Evolutionary conservation across 2,888 invertebrate genomes (phyloP).

Genomic region (Lydus trimaculatus): DNA sequence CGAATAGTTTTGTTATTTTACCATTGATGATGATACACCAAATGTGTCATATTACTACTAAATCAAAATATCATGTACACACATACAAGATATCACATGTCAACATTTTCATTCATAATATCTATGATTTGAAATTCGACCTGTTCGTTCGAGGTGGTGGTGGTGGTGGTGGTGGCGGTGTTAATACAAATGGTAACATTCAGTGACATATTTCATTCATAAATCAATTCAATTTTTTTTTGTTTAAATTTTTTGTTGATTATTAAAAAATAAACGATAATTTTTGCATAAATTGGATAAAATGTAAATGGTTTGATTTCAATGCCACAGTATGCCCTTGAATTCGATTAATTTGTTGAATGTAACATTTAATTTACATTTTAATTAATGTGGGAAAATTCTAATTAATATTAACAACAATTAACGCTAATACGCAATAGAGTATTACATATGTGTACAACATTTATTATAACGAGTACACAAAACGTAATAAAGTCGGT

Average conservation of each 20-base stretch:
- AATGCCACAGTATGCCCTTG: neutral
- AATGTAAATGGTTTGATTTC: neutral
- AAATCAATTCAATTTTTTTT: neutral
- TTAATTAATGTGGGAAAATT: neutral
- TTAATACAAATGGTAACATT: neutral
- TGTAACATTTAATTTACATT: neutral
- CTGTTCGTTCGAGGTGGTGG: neutral
- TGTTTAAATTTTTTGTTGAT: no score
- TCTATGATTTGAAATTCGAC: constrained; percentile 34
- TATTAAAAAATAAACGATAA: neutral
- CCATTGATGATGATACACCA: neutral
- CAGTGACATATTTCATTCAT: constrained; percentile 8
- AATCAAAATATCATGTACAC: constrained; percentile 43
- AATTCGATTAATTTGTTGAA: neutral
- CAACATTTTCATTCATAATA: constrained; percentile 33
- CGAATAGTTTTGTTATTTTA: neutral
- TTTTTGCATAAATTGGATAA: neutral
- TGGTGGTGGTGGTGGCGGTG: neutral
- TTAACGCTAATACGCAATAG: neutral
- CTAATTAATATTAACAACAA: neutral
- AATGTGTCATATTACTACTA: constrained; percentile 6
- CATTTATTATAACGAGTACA: no score
- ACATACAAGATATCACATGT: constrained; percentile 38
- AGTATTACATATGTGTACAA: neutral
- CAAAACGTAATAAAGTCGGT: no score